phyloP scores from a whole-genome alignment of 2,797 vertebrate species.

The Falco cherrug region DNA sequence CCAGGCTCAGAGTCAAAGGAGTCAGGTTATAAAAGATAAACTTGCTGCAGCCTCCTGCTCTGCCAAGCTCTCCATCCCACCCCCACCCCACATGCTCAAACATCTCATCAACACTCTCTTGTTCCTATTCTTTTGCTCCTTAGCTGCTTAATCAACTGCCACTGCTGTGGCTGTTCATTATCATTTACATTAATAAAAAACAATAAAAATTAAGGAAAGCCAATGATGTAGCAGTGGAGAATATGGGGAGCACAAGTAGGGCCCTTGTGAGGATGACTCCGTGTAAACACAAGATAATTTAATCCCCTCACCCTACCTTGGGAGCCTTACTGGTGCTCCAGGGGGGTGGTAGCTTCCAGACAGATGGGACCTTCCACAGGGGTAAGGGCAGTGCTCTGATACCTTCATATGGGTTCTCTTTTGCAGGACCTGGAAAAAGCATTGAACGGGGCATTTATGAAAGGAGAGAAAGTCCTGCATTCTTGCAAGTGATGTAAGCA shows the following conservation, averaged over 20 bases:
- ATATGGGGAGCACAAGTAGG: not conserved
- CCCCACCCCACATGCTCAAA: not conserved
- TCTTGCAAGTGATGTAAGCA: not conserved
- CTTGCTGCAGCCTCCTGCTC: not conserved
- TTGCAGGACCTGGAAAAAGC: slow-evolving; percentile 77
- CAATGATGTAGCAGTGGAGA: not conserved
- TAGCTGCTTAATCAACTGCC: not conserved
- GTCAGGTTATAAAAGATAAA: not conserved
- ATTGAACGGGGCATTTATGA: not conserved
- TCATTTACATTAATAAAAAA: not conserved
- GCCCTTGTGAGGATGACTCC: not conserved
- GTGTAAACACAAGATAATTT: not conserved
- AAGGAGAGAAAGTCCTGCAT: not conserved
- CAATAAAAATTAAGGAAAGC: not conserved
- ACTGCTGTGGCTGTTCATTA: not conserved
- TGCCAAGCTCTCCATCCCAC: not conserved
- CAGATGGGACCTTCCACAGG: slow-evolving; percentile 81
- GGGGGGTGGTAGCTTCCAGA: slow-evolving; percentile 79
- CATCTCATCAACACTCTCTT: not conserved
- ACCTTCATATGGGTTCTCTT: slow-evolving; percentile 90
- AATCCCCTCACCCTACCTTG: slow-evolving; percentile 75
- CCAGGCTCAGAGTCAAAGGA: not conserved
- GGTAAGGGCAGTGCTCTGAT: slow-evolving; percentile 83
- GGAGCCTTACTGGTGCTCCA: slow-evolving; percentile 68
- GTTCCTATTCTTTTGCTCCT: not conserved